These are phyloP conservation scores for Sciurus vulgaris DNA, from an alignment of 2,797 vertebrate genomes.

Conservation along the genomic window DNA sequence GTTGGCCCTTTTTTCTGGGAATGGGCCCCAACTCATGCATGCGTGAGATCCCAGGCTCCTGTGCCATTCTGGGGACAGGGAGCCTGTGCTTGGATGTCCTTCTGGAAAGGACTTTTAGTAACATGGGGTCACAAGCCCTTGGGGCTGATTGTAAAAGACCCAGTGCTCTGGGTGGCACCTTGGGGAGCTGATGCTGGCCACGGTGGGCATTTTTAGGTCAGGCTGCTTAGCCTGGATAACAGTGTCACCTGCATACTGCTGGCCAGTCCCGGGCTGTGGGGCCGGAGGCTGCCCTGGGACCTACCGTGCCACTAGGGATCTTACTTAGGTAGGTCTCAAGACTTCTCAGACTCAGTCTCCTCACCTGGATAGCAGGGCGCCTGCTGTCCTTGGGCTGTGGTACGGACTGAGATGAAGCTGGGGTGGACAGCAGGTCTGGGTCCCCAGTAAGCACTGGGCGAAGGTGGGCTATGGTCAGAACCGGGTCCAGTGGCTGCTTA, in stretches of 20 bases:
- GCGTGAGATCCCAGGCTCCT: accelerated
- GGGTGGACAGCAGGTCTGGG: accelerated
- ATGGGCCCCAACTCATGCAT: neutral
- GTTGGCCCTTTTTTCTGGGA: neutral
- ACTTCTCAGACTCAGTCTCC: neutral
- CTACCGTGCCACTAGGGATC: accelerated
- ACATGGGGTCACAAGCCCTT: accelerated
- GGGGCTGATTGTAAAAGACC: neutral
- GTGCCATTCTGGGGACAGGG: neutral
- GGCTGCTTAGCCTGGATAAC: neutral
- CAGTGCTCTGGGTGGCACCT: no score
- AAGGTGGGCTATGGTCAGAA: neutral
- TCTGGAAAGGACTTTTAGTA: neutral
- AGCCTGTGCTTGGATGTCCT: accelerated
- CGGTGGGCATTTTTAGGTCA: accelerated
- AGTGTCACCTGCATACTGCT: accelerated
- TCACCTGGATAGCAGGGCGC: accelerated
- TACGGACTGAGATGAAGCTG: accelerated
- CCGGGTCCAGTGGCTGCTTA: no score
- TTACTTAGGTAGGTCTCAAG: accelerated
- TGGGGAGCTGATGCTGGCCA: neutral
- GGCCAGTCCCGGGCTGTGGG: neutral
- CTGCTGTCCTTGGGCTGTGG: accelerated
- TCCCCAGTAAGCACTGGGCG: accelerated
- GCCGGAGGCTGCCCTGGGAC: no score